phyloP scores from a whole-genome alignment of 2,888 invertebrate genomes.

The Drosophila percnosoma region DNA sequence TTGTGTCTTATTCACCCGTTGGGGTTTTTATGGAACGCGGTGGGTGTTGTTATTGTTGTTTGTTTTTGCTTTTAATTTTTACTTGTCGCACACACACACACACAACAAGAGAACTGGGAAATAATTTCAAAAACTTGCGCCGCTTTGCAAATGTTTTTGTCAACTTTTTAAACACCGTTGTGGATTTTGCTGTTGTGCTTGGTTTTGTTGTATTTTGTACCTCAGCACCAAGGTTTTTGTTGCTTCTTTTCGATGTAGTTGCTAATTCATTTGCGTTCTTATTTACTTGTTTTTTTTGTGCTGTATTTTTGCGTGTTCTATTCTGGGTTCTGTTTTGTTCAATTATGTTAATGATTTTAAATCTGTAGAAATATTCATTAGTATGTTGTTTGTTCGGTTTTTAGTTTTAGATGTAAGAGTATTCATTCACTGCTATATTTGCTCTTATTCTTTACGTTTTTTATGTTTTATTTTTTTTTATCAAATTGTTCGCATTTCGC shows the following conservation, averaged over 20 bases:
- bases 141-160: slow-evolving; percentile 20
- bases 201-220: slow-evolving; percentile 29
- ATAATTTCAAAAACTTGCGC: slow-evolving; percentile 23
- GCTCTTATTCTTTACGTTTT: background rate
- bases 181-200: slow-evolving; percentile 13
- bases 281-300: slow-evolving; percentile 28
- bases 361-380: slow-evolving; percentile 17
- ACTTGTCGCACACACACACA: slow-evolving; percentile 25
- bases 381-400: slow-evolving; percentile 5
- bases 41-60: slow-evolving; percentile 22
- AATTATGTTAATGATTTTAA: slow-evolving; percentile 40
- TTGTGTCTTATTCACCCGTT: slow-evolving; percentile 16
- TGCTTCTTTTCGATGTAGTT: slow-evolving; percentile 30
- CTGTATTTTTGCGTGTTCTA: slow-evolving; percentile 26
- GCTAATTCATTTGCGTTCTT: slow-evolving; percentile 50
- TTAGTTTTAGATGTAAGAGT: slow-evolving; percentile 19
- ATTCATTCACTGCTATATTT: slow-evolving; percentile 4
- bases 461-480: slow-evolving; percentile 15
- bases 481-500: slow-evolving; percentile 16
- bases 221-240: slow-evolving; percentile 43
- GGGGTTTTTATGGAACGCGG: slow-evolving; percentile 44
- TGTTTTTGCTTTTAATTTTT: slow-evolving; percentile 12
- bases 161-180: slow-evolving; percentile 24
- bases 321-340: slow-evolving; percentile 5
- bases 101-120: slow-evolving; percentile 22